These are phyloP conservation scores for Drosophila peninsularis DNA, from an alignment of 2,888 invertebrate genomes.

Conservation along the genomic window DNA sequence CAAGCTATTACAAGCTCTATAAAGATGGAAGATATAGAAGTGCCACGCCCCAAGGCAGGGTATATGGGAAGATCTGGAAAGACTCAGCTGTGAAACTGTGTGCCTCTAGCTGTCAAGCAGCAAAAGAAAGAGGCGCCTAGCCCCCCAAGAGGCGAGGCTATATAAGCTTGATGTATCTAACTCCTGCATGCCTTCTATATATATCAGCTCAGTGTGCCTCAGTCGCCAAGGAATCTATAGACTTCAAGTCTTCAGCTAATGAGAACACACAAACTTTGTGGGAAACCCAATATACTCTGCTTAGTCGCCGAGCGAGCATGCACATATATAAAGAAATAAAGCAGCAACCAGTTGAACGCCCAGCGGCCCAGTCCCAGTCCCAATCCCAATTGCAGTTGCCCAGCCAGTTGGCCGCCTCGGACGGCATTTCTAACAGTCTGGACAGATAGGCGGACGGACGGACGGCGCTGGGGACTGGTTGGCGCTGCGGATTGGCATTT, in stretches of 20 bases:
- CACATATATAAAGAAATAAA: slow-evolving; percentile 14
- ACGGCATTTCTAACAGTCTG: slow-evolving; percentile 44
- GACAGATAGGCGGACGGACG: slow-evolving; percentile 13
- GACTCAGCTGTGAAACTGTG: background rate
- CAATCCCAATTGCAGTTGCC: slow-evolving; percentile 25
- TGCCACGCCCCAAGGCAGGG: background rate
- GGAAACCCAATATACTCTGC: background rate
- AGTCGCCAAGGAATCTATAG: too few relatives aligned
- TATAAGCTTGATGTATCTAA: background rate
- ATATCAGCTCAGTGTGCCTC: background rate
- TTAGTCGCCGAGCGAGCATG: background rate
- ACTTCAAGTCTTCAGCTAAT: too few relatives aligned
- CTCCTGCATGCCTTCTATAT: background rate
- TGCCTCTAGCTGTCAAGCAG: too few relatives aligned
- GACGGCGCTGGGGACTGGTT: slow-evolving; percentile 51
- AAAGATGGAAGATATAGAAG: too few relatives aligned
- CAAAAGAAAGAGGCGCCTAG: too few relatives aligned
- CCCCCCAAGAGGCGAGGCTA: background rate
- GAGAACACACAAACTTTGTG: too few relatives aligned
- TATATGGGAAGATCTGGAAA: background rate
- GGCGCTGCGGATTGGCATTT: slow-evolving; percentile 72
- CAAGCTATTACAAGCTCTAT: too few relatives aligned
- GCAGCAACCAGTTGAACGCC: slow-evolving; percentile 39
- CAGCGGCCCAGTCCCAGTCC: slow-evolving; percentile 44
- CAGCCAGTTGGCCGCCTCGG: slow-evolving; percentile 57